Conservation (phyloP, 2,888 invertebrate species). For the Drepanosiphum platanoidis region DNA sequence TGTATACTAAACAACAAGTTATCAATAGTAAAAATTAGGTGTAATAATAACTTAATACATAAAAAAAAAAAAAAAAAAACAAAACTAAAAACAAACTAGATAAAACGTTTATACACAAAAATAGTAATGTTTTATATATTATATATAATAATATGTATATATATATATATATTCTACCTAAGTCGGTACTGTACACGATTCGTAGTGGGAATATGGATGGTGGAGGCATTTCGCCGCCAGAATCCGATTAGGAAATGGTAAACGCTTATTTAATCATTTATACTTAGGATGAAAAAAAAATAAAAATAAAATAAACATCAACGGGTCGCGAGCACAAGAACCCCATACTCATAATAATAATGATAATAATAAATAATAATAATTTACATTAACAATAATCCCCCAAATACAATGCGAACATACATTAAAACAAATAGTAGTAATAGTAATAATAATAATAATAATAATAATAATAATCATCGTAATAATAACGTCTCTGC, state of each 20-base stretch:
- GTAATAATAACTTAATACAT: slow-evolving; percentile 55
- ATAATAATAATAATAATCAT: background rate
- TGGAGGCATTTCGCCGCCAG: slow-evolving; percentile 3
- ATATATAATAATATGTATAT: slow-evolving; percentile 18
- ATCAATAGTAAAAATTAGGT: slow-evolving; percentile 36
- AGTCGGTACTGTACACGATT: slow-evolving; percentile 41
- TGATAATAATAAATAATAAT: slow-evolving; percentile 35
- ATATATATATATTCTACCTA: slow-evolving; percentile 39
- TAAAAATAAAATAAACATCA: too few relatives aligned
- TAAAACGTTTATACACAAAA: slow-evolving; percentile 51
- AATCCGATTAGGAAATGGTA: slow-evolving; percentile 39
- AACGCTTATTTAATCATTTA: slow-evolving; percentile 14
- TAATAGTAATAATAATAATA: slow-evolving; percentile 30
- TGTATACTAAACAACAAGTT: slow-evolving; percentile 54
- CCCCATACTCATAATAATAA: slow-evolving; percentile 21
- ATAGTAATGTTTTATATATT: background rate
- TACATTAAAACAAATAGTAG: background rate
- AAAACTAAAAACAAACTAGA: slow-evolving; percentile 38
- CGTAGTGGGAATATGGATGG: slow-evolving; percentile 2
- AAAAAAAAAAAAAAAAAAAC: slow-evolving; percentile 30
- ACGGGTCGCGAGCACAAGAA: slow-evolving; percentile 14
- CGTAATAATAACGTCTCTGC: slow-evolving; percentile 10
- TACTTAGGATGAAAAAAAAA: too few relatives aligned
- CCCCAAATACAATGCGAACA: slow-evolving; percentile 24
- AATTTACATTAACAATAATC: slow-evolving; percentile 34